Conservation (phyloP, 2,888 invertebrate species). For the Chloromyia formosa region DNA sequence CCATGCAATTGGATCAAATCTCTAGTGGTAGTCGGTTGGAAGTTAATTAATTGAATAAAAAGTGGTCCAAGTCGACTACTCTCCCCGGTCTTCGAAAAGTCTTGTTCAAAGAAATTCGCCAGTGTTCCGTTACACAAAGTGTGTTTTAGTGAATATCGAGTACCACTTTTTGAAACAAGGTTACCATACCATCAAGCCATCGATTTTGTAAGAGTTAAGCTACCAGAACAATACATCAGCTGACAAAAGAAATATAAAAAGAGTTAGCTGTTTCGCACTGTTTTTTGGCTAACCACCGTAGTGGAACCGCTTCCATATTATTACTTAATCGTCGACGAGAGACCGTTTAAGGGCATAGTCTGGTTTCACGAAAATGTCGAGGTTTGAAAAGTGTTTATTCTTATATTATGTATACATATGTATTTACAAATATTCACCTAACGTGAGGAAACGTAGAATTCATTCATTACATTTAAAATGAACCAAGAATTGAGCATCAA, state of each 20-base stretch:
- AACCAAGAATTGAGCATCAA: too few species aligned
- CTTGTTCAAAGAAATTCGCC: too few species aligned
- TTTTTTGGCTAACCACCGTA: constrained; percentile 33
- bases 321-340: constrained; percentile 20
- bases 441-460: too few species aligned
- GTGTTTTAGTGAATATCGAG: too few species aligned
- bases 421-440: too few species aligned
- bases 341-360: constrained; percentile 27
- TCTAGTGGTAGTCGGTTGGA: background rate
- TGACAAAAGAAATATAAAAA: background rate
- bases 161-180: too few species aligned
- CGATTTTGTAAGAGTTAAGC: too few species aligned
- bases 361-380: constrained; percentile 29
- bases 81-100: too few species aligned
- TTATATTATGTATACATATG: too few species aligned
- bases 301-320: constrained; percentile 26
- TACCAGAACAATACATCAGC: background rate
- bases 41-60: constrained; percentile 1
- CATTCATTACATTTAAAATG: too few species aligned
- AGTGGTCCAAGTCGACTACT: background rate
- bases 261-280: constrained; percentile 1
- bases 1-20: background rate
- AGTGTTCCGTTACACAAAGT: too few species aligned
- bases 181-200: too few species aligned
- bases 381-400: constrained; percentile 26